Evolutionary conservation across 2,888 invertebrate species (phyloP).

Genomic region (Argynnis bischoffii): DNA sequence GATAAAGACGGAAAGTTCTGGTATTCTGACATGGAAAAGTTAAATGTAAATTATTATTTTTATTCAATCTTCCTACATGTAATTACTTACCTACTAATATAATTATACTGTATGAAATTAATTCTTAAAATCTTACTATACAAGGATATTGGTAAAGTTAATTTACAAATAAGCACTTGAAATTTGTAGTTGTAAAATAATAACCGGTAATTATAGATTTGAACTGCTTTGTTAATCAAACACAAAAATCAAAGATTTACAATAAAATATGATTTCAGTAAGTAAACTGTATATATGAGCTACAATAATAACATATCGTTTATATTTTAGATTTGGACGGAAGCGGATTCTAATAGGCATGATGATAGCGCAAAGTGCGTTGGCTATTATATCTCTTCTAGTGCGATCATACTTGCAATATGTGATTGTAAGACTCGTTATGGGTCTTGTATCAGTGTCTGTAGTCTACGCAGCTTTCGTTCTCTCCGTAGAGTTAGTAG

Average conservation of each 20-base stretch:
- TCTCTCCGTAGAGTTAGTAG: slow-evolving; percentile 89
- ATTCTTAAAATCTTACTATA: slow-evolving; percentile 10
- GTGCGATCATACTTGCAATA: slow-evolving; percentile 87
- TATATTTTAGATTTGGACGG: slow-evolving; percentile 84
- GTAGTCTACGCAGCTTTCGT: slow-evolving; percentile 92
- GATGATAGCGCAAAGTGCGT: slow-evolving; percentile 85
- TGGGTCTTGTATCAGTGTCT: slow-evolving; percentile 91
- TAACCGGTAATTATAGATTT: slow-evolving; percentile 7
- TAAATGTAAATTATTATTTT: neutral
- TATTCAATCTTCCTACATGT: neutral
- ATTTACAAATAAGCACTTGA: neutral
- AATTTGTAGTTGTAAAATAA: slow-evolving; percentile 18
- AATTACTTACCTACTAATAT: neutral
- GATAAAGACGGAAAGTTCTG: too few species aligned
- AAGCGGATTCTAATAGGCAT: slow-evolving; percentile 89
- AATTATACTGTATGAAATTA: slow-evolving; percentile 1
- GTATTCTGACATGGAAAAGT: too few species aligned
- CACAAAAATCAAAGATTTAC: neutral
- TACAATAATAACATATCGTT: neutral
- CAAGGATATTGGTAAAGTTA: slow-evolving; percentile 7
- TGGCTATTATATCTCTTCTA: slow-evolving; percentile 87
- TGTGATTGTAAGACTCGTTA: slow-evolving; percentile 85
- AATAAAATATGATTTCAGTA: neutral
- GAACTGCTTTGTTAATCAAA: neutral
- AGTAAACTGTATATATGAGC: neutral